Percentiles rank a stretch among this genome's conserved stretches.
These are phyloP conservation scores for Poeciliopsis gracilis DNA, from an alignment of 2,797 vertebrate genomes.

Conservation along the genomic window DNA sequence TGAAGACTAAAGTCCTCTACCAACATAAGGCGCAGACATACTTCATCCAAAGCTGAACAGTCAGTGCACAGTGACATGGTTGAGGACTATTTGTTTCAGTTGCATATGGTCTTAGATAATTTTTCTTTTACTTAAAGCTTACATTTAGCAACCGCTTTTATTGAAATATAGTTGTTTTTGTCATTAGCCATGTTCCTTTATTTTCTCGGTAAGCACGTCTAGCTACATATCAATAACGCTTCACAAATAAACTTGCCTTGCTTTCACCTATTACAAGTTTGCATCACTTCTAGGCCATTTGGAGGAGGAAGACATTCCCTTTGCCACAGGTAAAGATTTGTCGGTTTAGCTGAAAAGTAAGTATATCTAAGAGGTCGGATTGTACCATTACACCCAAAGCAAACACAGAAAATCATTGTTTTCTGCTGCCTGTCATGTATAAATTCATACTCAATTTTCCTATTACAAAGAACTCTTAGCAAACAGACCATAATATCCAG, in stretches of 20 bases:
- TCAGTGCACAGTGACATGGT: too few species aligned
- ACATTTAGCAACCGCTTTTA: background rate
- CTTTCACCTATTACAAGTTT: background rate
- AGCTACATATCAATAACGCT: background rate
- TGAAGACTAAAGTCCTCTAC: background rate
- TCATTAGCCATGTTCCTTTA: background rate
- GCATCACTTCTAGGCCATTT: constrained; percentile 28
- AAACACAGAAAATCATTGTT: constrained; percentile 17
- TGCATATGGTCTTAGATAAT: background rate
- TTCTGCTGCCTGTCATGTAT: constrained; percentile 7
- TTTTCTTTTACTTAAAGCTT: background rate
- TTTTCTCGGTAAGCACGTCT: background rate
- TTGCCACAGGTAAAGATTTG: constrained; percentile 14
- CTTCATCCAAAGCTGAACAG: too few species aligned
- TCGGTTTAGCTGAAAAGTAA: background rate
- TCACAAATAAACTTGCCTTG: background rate
- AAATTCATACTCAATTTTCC: constrained; percentile 20
- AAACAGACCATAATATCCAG: constrained; percentile 54
- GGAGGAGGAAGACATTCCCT: constrained; percentile 24
- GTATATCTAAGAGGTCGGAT: background rate
- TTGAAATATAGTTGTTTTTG: background rate
- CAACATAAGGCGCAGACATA: too few species aligned
- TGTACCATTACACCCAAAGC: constrained; percentile 41
- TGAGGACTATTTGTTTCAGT: background rate
- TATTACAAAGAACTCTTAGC: constrained; percentile 52